Evolutionary conservation across 2,113 vertebrate genomes (phyloP).

Genomic region (Hystrix cristata): DNA sequence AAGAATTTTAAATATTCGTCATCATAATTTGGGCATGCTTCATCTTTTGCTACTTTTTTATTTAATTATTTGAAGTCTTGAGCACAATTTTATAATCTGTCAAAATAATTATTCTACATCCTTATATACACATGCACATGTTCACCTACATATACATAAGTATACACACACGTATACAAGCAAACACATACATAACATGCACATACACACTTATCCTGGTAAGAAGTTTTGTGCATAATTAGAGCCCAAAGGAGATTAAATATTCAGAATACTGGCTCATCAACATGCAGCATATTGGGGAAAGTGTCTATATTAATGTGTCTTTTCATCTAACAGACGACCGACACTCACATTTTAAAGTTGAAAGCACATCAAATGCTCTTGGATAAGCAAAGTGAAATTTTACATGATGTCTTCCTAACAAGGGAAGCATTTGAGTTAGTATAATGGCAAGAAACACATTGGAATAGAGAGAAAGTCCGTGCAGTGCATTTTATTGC

Average conservation of each 20-base stretch:
- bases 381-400: conserved; percentile 37
- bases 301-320: neutral
- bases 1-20: conserved; percentile 13
- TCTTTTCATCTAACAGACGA: neutral
- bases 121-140: neutral
- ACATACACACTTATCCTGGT: neutral
- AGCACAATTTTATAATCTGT: conserved; percentile 39
- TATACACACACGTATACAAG: neutral
- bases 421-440: conserved; percentile 40
- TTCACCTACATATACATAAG: neutral
- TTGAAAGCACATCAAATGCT: neutral
- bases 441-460: neutral
- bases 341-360: neutral
- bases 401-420: neutral
- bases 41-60: conserved; percentile 6
- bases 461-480: neutral
- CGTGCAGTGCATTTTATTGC: neutral
- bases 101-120: neutral
- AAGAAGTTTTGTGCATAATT: neutral
- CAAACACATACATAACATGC: neutral
- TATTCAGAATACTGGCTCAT: conserved; percentile 29
- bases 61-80: conserved; percentile 38
- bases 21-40: conserved; percentile 10
- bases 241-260: neutral
- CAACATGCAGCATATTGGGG: neutral